Base-by-base conservation (phyloP, 2,113 vertebrate genomes). In the Rhagologus leucostigma region DNA sequence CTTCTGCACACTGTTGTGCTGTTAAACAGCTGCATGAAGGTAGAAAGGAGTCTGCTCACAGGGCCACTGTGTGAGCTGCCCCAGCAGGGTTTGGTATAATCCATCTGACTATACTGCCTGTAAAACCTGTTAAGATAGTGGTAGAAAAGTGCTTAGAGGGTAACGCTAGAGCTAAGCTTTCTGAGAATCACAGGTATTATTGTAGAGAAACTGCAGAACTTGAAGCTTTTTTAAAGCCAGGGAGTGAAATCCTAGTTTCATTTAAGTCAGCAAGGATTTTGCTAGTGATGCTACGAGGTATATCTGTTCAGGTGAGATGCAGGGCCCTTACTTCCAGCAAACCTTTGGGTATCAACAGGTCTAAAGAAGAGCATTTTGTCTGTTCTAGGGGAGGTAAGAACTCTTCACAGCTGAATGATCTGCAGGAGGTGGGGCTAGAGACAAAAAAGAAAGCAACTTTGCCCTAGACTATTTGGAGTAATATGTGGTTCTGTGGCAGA, bases 1-100 rank as follows among this genome's bases (percentile, higher is more conserved):
- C 50, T 71, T 44, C 62, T 75, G 47, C 11, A 15, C 17, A 8
- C n/a, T 4, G 13, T 4, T 76, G 27, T 18, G 24, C 20, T 55
- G 7, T 22, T 68, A 27, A 68, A 90, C 47, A 82, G 22, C 15
- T 46, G 15, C 30, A 32, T 16, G 41, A 49, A 84, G 29, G n/a
- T 22, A 64, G 47, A 90, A 78, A 68, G 16, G n/a, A 37, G 4
- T 24, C 24, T 65, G 21, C 62, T 59, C 26, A 9, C 13, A 70
- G 7, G 29, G 15, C 52, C 2, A 1, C 19, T 1, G 0, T 75
- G 24, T 47, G 21, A 56, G 8, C n/a, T 60, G 35, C 24, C 37
- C 13, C 22, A 39, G 30, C 24, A 68, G 13, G 3, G 1, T 32
- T 75, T 9, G 3, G 7, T 68, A 13, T 41, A 69, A 88, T 27